Conservation (phyloP, 2,888 invertebrate species). For the Chalcosyrphus nemorum region DNA sequence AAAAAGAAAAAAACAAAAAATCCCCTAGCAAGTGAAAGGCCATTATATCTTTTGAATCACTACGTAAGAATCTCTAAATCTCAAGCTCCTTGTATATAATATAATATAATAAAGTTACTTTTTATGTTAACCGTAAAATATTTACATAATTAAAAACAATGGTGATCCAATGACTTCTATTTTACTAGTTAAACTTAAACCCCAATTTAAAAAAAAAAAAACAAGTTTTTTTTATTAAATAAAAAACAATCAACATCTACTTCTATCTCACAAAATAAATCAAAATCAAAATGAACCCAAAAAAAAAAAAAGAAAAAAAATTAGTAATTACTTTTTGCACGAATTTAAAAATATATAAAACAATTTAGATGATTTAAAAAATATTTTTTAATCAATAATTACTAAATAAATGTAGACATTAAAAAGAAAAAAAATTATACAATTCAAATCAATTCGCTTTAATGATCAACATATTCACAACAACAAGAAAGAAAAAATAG, state of each 20-base stretch:
- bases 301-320: constrained; percentile 12
- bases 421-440: constrained; percentile 42
- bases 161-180: constrained; percentile 60
- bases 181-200: background rate
- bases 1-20: too few species aligned
- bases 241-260: constrained; percentile 36
- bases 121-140: constrained; percentile 18
- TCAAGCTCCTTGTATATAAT: constrained; percentile 28
- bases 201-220: background rate
- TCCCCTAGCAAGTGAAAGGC: too few species aligned
- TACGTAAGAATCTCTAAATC: background rate
- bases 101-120: constrained; percentile 30
- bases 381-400: constrained; percentile 13
- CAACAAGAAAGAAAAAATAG: constrained; percentile 7
- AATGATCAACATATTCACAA: constrained; percentile 62
- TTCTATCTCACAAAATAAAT: constrained; percentile 48
- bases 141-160: constrained; percentile 8
- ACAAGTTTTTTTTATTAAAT: too few species aligned
- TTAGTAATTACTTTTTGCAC: constrained; percentile 65
- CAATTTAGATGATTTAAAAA: constrained; percentile 8
- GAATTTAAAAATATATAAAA: constrained; percentile 53
- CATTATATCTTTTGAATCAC: too few species aligned
- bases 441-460: constrained; percentile 67
- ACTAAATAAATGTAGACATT: constrained; percentile 32
- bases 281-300: constrained; percentile 31